A percentile compares a stretch with the other conserved stretches of the same genome.
phyloP scores from a whole-genome alignment of 2,888 invertebrate genomes.

The Sisyra terminalis region DNA sequence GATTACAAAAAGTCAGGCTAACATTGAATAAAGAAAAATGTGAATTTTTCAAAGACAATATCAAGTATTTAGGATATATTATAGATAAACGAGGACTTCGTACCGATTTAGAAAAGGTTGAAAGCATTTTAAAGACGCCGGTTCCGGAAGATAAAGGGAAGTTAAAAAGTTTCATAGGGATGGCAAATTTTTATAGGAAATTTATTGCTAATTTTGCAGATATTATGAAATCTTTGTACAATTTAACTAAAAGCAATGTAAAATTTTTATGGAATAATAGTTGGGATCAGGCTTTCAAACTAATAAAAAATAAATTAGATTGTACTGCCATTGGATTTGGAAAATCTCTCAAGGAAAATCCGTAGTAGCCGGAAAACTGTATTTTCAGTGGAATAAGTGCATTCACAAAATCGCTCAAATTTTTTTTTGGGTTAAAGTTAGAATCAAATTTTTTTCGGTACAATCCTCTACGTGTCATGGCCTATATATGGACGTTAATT shows the following conservation, averaged over 20 bases:
- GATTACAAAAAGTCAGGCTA: background rate
- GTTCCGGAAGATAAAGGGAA: background rate
- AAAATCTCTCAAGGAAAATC: too few relatives aligned
- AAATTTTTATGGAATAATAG: background rate
- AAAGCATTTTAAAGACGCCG: background rate
- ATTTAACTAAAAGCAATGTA: background rate
- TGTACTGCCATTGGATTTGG: too few relatives aligned
- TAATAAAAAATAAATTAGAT: background rate
- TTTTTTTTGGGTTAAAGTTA: too few relatives aligned
- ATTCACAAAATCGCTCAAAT: too few relatives aligned
- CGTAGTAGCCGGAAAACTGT: too few relatives aligned
- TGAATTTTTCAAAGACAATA: background rate
- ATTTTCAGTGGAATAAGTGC: too few relatives aligned
- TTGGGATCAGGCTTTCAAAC: background rate
- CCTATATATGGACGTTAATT: too few relatives aligned
- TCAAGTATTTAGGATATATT: background rate
- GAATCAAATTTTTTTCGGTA: too few relatives aligned
- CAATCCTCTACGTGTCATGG: too few relatives aligned
- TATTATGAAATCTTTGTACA: background rate
- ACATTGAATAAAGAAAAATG: background rate
- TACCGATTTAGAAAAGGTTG: background rate
- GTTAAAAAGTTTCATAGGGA: background rate
- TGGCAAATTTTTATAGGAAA: conserved; percentile 2
- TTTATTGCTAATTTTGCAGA: background rate
- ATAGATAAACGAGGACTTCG: background rate